Percentiles rank a stretch among this genome's conserved stretches.
Evolutionary conservation across 2,797 vertebrate genomes (phyloP).

Genomic region (Aulostomus chinensis): DNA sequence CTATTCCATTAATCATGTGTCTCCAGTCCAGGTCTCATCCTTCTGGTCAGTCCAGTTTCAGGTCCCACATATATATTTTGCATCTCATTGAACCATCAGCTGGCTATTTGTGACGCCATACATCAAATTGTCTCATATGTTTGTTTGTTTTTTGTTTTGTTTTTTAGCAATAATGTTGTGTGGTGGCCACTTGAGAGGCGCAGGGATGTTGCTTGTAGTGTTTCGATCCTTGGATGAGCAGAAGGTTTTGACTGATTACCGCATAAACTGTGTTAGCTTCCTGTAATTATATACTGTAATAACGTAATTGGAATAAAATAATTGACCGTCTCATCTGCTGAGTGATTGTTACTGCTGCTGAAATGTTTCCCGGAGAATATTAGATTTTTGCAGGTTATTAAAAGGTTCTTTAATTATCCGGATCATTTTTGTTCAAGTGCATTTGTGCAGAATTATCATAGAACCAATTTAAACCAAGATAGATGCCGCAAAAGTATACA

Average conservation of each 20-base stretch:
- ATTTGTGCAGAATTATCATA: too few relatives aligned
- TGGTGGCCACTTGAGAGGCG: constrained; percentile 30
- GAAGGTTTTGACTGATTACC: constrained; percentile 53
- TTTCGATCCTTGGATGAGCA: constrained; percentile 15
- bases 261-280: constrained; percentile 74
- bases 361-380: background rate
- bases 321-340: constrained; percentile 48
- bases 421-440: too few relatives aligned
- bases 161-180: constrained; percentile 70
- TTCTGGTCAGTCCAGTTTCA: constrained; percentile 8
- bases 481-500: too few relatives aligned
- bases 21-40: constrained; percentile 1
- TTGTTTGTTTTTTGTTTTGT: too few relatives aligned
- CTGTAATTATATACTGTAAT: constrained; percentile 63
- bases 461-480: too few relatives aligned
- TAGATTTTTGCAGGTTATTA: too few relatives aligned
- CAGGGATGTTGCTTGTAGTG: constrained; percentile 14
- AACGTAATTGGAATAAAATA: constrained; percentile 69
- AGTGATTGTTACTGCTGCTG: constrained; percentile 23
- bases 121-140: constrained; percentile 40
- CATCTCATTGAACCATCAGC: constrained; percentile 9
- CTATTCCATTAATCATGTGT: too few relatives aligned
- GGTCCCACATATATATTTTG: constrained; percentile 17
- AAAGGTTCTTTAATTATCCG: too few relatives aligned
- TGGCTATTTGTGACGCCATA: constrained; percentile 11